These are phyloP conservation scores for Drosophila conformis DNA, from an alignment of 2,888 invertebrate species.

Conservation along the genomic window DNA sequence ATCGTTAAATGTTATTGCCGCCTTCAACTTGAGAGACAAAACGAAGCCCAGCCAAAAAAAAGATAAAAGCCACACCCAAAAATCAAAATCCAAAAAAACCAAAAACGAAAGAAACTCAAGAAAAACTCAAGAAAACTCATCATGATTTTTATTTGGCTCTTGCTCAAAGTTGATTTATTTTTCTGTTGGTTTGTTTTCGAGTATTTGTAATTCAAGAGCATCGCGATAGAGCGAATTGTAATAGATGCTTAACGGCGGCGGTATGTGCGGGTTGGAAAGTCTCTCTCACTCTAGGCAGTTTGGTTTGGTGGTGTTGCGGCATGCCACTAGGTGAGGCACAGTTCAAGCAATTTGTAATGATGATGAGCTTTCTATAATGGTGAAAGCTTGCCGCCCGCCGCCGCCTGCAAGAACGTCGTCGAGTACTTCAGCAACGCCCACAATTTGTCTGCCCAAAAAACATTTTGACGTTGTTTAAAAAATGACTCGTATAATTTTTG, in stretches of 20 bases:
- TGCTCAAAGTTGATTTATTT: conserved; percentile 5
- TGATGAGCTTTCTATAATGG: conserved; percentile 62
- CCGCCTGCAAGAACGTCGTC: conserved; percentile 32
- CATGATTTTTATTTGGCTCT: conserved; percentile 42
- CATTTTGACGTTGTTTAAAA: conserved; percentile 1
- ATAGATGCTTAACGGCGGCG: conserved; percentile 40
- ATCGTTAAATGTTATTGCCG: conserved; percentile 65
- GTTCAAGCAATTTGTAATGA: conserved; percentile 61
- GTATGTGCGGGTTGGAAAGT: conserved; percentile 3
- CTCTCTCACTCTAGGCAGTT: not conserved
- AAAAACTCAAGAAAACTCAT: conserved; percentile 22
- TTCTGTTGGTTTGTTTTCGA: not conserved
- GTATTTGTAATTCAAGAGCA: conserved; percentile 81
- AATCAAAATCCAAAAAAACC: not conserved
- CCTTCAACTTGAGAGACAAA: conserved; percentile 65
- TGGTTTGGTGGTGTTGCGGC: not conserved
- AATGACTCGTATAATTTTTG: not conserved
- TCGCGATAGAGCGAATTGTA: conserved; percentile 73
- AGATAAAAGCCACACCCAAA: conserved; percentile 10
- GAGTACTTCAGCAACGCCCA: conserved; percentile 35
- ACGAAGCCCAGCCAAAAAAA: conserved; percentile 3
- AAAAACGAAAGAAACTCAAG: not conserved
- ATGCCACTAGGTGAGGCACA: conserved; percentile 31
- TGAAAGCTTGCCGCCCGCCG: conserved; percentile 34
- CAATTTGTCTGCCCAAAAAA: conserved; percentile 36